Conservation (phyloP, 2,888 invertebrate genomes). For the Lycaena phlaeas region DNA sequence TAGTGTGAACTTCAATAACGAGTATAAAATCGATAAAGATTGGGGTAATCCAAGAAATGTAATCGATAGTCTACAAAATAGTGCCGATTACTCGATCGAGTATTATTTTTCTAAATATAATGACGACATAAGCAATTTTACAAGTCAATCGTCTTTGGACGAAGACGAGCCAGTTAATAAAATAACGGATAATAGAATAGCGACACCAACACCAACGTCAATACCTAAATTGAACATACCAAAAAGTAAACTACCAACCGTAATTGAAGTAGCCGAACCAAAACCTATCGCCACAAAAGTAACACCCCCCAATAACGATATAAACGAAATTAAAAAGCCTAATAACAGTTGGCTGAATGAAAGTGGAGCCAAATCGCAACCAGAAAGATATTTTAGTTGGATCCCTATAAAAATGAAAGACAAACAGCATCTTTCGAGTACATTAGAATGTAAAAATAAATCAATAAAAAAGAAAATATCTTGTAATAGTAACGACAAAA, state of each 20-base stretch:
- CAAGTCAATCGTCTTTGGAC: slow-evolving; percentile 21
- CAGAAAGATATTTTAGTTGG: slow-evolving; percentile 4
- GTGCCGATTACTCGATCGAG: neutral
- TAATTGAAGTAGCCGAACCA: slow-evolving; percentile 48
- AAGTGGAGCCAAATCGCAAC: neutral
- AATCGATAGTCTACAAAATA: too few relatives aligned
- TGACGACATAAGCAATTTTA: slow-evolving; percentile 14
- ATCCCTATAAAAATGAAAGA: neutral
- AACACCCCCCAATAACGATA: slow-evolving; percentile 19
- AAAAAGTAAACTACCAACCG: slow-evolving; percentile 44
- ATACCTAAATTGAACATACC: slow-evolving; percentile 44
- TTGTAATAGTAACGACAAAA: too few relatives aligned
- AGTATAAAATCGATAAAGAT: too few relatives aligned
- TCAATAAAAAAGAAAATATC: too few relatives aligned
- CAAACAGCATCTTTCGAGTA: neutral
- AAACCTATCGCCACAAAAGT: slow-evolving; percentile 13
- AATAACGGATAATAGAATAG: slow-evolving; percentile 22
- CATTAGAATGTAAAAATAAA: too few relatives aligned
- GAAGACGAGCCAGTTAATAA: slow-evolving; percentile 19
- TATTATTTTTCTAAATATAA: slow-evolving; percentile 19
- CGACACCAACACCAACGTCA: slow-evolving; percentile 40
- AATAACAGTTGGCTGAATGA: neutral
- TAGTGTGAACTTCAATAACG: too few relatives aligned
- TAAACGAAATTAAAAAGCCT: slow-evolving; percentile 11
- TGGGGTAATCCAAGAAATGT: slow-evolving; percentile 20